Base-by-base conservation (phyloP, 2,113 vertebrate genomes). In the Apteryx mantelli region DNA sequence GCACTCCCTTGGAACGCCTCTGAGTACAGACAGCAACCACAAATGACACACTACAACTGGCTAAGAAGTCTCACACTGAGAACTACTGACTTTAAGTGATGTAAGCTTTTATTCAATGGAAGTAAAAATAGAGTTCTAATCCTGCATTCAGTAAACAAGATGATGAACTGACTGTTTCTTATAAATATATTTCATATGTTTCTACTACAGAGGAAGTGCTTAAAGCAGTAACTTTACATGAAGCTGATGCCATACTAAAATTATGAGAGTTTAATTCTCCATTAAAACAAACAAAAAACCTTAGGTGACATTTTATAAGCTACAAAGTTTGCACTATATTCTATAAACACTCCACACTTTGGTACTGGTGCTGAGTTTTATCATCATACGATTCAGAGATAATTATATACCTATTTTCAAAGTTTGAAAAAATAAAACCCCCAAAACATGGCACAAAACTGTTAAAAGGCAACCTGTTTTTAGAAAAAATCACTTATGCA, bases 381-480 rank as follows among this genome's bases (percentile, higher is more conserved):
- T 17, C 85, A 86, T 13, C 32, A 38, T 7, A 60, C 21, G 73
- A 34, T 65, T 76, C 66, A 56, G 60, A 88, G 11, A 79, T 30
- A 93, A 88, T 63, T 34, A 58, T 28, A 71, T 7, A 88, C 32
- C 80, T 92, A 30, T 61, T 84, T 64, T 38, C 65, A 52, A 95
- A 94, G 65, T 87, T 26, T 30, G 24, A 46, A 70, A 89, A 83
- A 88, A 91, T 70, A 80, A 10, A 15, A 53, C 50, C 56, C 65
- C 78, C n/a, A 58, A 94, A 82, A 73, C 69, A 94, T n/a, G 66
- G 93, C 87, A 91, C 89, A 91, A 95, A 91, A 93, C 94, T 96
- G 78, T 82, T 89, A 87, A 20, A 83, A 94, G 96, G 88, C 63
- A 87, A 96, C 92, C 84, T 94, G 93, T 95, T 96, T 97, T 94